phyloP scores from a whole-genome alignment of 1,140 invertebrate species.

The Lerema accius region DNA sequence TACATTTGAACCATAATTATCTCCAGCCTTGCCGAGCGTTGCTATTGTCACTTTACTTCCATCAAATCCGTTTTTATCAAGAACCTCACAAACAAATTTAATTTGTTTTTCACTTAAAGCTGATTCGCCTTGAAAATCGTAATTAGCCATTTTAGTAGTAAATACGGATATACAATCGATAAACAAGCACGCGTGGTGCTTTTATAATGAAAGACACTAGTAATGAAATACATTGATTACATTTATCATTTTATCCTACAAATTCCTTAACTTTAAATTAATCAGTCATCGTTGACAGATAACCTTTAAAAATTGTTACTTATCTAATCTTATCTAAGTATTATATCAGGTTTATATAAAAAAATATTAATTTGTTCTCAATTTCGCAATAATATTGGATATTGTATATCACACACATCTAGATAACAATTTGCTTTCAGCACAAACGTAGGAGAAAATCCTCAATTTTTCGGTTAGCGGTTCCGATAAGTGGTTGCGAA shows the following conservation, averaged over 20 bases:
- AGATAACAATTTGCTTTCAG: slow-evolving; percentile 12
- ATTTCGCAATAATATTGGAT: too few species aligned
- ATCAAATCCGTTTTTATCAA: slow-evolving; percentile 41
- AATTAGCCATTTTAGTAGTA: neutral
- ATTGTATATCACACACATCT: too few species aligned
- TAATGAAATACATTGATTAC: neutral
- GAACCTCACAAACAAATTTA: slow-evolving; percentile 38
- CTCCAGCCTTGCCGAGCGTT: slow-evolving; percentile 45
- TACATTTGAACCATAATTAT: slow-evolving; percentile 44
- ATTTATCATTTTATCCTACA: too few species aligned
- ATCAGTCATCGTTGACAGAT: too few species aligned
- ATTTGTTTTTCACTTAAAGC: slow-evolving; percentile 40
- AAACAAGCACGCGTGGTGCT: neutral
- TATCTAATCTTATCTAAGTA: too few species aligned
- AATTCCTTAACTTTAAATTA: too few species aligned
- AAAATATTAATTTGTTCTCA: too few species aligned
- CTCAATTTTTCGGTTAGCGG: slow-evolving; percentile 25
- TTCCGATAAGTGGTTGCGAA: slow-evolving; percentile 15
- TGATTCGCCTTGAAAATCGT: slow-evolving; percentile 41
- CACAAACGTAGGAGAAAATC: slow-evolving; percentile 23
- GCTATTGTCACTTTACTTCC: slow-evolving; percentile 38
- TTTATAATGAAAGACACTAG: neutral
- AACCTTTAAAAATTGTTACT: too few species aligned
- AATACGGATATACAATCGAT: neutral
- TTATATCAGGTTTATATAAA: too few species aligned